Conservation (phyloP, 2,888 invertebrate species). For the Drosophila cognata region DNA sequence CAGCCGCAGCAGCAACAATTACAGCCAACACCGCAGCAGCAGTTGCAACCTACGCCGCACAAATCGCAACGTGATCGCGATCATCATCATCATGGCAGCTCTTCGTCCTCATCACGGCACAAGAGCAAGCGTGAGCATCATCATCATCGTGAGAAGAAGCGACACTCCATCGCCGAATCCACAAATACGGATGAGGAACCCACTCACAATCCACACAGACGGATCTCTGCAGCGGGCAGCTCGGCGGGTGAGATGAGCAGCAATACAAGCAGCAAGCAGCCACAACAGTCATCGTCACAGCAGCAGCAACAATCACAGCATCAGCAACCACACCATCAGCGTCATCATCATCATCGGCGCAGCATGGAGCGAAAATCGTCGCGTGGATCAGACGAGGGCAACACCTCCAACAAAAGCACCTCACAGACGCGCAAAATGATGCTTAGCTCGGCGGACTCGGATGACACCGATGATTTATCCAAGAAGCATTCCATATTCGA, state of each 20-base stretch:
- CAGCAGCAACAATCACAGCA: constrained; percentile 20
- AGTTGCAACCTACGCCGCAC: constrained; percentile 25
- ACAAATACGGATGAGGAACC: constrained; percentile 79
- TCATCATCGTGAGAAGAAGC: constrained; percentile 84
- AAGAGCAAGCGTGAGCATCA: constrained; percentile 82
- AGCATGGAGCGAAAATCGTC: constrained; percentile 77
- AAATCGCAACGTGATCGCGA: constrained; percentile 62
- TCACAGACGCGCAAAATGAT: constrained; percentile 82
- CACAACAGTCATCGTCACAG: constrained; percentile 44
- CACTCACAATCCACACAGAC: constrained; percentile 65
- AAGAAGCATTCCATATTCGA: constrained; percentile 97
- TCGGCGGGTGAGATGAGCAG: constrained; percentile 72
- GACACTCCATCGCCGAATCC: constrained; percentile 77
- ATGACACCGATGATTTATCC: constrained; percentile 86
- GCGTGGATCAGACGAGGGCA: constrained; percentile 71
- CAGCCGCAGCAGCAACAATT: constrained; percentile 21
- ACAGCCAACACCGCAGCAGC: constrained; percentile 34
- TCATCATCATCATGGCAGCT: constrained; percentile 63
- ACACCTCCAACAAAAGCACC: constrained; percentile 70
- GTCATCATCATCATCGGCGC: constrained; percentile 61
- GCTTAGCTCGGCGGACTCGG: constrained; percentile 90
- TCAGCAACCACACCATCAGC: constrained; percentile 43
- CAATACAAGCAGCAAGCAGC: constrained; percentile 58
- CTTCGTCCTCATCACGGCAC: constrained; percentile 79
- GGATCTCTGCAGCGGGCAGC: constrained; percentile 72